phyloP scores from a whole-genome alignment of 2,113 vertebrate genomes.

The Jaculus jaculus region DNA sequence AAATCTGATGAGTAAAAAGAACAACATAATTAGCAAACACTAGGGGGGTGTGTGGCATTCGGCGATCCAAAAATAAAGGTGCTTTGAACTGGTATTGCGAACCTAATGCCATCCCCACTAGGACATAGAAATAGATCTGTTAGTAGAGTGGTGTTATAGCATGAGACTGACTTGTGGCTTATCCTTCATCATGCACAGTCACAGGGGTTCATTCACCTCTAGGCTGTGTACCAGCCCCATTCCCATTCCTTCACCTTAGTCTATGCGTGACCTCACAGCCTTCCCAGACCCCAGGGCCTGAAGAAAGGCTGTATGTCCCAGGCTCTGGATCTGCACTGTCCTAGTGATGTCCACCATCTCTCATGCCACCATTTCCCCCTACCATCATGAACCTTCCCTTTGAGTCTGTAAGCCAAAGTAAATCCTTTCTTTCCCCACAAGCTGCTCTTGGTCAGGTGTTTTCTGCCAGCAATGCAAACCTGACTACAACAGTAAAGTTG shows the following conservation, averaged over 20 bases:
- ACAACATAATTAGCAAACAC: not conserved
- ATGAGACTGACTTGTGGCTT: accelerated
- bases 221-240: not conserved
- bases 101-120: not conserved
- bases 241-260: too few relatives aligned
- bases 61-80: not conserved
- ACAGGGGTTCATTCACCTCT: not conserved
- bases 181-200: not conserved
- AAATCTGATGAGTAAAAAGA: not conserved
- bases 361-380: too few relatives aligned
- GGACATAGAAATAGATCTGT: too few relatives aligned
- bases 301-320: not conserved
- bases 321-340: not conserved
- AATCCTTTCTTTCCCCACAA: too few relatives aligned
- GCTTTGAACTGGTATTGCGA: not conserved
- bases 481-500: too few relatives aligned
- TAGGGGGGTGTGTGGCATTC: not conserved
- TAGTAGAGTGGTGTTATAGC: too few relatives aligned
- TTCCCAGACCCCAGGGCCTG: not conserved
- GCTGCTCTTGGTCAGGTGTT: too few relatives aligned
- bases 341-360: too few relatives aligned
- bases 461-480: too few relatives aligned
- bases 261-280: not conserved
- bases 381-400: too few relatives aligned
- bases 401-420: too few relatives aligned